Evolutionary conservation across 2,113 vertebrate genomes (phyloP).

Genomic region (Strigops habroptila): DNA sequence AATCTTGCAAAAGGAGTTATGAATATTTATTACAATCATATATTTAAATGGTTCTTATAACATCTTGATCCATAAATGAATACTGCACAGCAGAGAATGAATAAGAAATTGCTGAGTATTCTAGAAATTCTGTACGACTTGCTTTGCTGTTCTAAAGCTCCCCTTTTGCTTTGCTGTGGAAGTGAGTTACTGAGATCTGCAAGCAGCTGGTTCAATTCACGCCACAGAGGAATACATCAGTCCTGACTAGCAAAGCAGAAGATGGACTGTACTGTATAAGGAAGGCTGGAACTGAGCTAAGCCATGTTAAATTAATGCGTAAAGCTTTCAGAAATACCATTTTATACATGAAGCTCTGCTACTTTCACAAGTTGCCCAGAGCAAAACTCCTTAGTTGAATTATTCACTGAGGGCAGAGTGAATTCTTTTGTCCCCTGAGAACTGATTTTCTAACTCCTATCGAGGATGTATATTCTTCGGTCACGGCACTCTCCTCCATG

Average conservation of each 20-base stretch:
- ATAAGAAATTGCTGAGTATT: background rate
- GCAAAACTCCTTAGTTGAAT: conserved; percentile 54
- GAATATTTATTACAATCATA: background rate
- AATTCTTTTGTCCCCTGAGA: background rate
- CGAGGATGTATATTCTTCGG: background rate
- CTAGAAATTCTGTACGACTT: background rate
- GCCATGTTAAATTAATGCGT: conserved; percentile 50
- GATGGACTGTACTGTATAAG: background rate
- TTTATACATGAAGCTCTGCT: conserved; percentile 19
- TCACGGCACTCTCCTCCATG: background rate
- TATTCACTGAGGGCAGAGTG: conserved; percentile 38
- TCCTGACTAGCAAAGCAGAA: background rate
- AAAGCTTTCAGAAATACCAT: conserved; percentile 53
- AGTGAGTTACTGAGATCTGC: background rate
- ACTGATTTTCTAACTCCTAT: background rate
- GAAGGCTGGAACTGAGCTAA: background rate
- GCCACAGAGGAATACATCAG: conserved; percentile 10
- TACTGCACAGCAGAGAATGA: background rate
- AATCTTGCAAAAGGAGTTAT: background rate
- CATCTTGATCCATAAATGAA: background rate
- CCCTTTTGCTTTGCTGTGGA: background rate
- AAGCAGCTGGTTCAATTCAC: background rate
- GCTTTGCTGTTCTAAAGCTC: background rate
- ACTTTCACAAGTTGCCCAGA: conserved; percentile 33
- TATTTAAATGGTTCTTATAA: background rate